phyloP scores from a whole-genome alignment of 1,140 invertebrate genomes.

The Danaus plexippus region DNA sequence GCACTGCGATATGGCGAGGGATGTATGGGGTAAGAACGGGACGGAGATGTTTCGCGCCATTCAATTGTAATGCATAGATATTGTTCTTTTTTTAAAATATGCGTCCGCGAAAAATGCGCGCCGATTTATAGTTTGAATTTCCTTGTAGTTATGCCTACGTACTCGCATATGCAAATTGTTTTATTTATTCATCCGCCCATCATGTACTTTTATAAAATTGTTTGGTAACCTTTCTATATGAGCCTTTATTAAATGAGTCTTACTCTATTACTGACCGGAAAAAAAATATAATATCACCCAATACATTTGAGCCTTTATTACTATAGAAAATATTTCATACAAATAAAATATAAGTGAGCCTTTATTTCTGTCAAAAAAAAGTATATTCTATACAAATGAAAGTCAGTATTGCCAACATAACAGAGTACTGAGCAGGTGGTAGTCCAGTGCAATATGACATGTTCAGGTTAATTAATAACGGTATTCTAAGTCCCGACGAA shows the following conservation, averaged over 20 bases:
- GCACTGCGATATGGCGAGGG: conserved; percentile 40
- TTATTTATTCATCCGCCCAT: too few relatives aligned
- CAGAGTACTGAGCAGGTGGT: conserved; percentile 48
- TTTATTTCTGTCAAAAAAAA: too few relatives aligned
- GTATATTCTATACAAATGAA: too few relatives aligned
- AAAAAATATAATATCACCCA: too few relatives aligned
- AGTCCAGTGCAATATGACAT: conserved; percentile 23
- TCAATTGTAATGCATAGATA: conserved; percentile 64
- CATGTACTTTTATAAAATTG: too few relatives aligned
- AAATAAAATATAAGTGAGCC: too few relatives aligned
- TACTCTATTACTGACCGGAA: too few relatives aligned
- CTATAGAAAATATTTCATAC: too few relatives aligned
- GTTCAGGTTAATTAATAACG: conserved; percentile 55
- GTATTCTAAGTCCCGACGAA: conserved; percentile 48
- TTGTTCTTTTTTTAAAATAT: conserved; percentile 28
- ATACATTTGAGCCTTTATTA: too few relatives aligned
- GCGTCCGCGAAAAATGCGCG: conserved; percentile 66
- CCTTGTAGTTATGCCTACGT: conserved; percentile 57
- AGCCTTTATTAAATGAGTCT: too few relatives aligned
- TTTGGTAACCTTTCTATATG: too few relatives aligned
- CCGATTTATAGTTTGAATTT: conserved; percentile 62
- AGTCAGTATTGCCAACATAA: conserved; percentile 13
- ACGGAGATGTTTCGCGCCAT: conserved; percentile 34
- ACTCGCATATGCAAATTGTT: conserved; percentile 15
- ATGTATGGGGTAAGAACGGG: conserved; percentile 38